Evolutionary conservation across 2,797 vertebrate species (phyloP).

Genomic region (Fistularia tabacaria): DNA sequence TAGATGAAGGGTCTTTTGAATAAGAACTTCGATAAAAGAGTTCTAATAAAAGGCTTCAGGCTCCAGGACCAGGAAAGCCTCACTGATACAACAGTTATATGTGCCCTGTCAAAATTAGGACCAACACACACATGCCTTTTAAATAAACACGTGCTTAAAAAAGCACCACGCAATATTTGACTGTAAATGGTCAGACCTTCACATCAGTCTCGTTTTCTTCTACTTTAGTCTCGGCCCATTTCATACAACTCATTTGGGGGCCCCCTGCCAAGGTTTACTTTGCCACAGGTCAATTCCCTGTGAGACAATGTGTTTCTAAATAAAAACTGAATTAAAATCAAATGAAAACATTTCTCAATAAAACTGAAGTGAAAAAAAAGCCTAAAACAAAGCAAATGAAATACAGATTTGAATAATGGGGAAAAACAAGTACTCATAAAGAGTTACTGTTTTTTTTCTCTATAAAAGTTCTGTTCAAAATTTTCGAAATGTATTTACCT

Average conservation of each 20-base stretch:
- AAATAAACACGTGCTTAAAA: no score
- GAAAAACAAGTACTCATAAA: background rate
- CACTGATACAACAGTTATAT: no score
- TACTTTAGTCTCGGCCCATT: background rate
- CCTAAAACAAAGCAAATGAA: conserved; percentile 25
- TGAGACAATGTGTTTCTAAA: conserved; percentile 26
- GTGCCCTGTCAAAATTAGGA: no score
- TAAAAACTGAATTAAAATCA: no score
- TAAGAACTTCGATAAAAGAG: no score
- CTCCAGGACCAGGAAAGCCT: no score
- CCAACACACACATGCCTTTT: no score
- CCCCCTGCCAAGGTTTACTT: conserved; percentile 18
- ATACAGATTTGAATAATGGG: conserved; percentile 26
- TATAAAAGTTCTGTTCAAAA: no score
- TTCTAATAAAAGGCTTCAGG: no score
- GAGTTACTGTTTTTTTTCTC: background rate
- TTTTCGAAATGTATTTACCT: no score
- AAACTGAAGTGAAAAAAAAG: conserved; percentile 35
- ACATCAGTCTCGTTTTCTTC: background rate
- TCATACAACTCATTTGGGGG: background rate
- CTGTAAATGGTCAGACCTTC: conserved; percentile 20
- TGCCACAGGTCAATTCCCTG: conserved; percentile 24
- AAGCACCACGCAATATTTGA: background rate
- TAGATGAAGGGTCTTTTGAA: no score
- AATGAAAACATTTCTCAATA: conserved; percentile 37